Percentiles rank a stretch among this genome's conserved stretches.
Conservation (phyloP, 2,888 invertebrate genomes). For the Trichogramma evanescens region DNA sequence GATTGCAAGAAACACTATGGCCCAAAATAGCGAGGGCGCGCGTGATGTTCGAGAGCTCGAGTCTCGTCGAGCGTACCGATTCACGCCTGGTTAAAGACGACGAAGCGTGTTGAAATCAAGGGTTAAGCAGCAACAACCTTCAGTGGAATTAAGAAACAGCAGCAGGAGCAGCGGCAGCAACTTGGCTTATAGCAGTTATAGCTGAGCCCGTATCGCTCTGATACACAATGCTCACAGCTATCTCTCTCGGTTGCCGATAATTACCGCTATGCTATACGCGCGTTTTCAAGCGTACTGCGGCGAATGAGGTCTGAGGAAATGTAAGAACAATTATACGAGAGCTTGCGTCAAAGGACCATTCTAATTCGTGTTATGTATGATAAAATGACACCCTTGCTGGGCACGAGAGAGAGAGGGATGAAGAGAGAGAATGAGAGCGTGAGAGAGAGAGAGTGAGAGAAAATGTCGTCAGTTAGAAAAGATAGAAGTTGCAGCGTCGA, state of each 20-base stretch:
- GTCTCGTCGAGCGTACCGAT: neutral
- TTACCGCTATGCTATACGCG: neutral
- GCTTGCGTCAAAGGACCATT: constrained; percentile 10
- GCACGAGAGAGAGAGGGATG: neutral
- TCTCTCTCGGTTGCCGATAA: neutral
- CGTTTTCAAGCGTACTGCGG: neutral
- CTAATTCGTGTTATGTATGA: constrained; percentile 10
- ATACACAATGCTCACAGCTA: neutral
- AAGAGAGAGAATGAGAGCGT: constrained; percentile 1
- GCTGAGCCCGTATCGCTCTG: constrained; percentile 4
- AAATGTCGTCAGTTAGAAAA: constrained; percentile 3
- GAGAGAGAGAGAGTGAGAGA: constrained; percentile 19
- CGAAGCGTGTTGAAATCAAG: neutral
- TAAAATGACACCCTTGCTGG: neutral
- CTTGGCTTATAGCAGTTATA: neutral
- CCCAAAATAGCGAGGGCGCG: neutral
- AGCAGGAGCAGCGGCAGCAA: neutral
- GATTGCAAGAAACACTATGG: no score
- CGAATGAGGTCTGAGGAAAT: neutral
- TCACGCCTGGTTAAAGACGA: neutral
- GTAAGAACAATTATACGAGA: constrained; percentile 11
- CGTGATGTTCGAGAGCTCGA: neutral
- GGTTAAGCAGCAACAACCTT: neutral
- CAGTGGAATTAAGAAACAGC: neutral
- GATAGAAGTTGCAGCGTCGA: constrained; percentile 6